These are phyloP conservation scores for Melanogrammus aeglefinus DNA, from an alignment of 2,797 vertebrate species.

Conservation along the genomic window DNA sequence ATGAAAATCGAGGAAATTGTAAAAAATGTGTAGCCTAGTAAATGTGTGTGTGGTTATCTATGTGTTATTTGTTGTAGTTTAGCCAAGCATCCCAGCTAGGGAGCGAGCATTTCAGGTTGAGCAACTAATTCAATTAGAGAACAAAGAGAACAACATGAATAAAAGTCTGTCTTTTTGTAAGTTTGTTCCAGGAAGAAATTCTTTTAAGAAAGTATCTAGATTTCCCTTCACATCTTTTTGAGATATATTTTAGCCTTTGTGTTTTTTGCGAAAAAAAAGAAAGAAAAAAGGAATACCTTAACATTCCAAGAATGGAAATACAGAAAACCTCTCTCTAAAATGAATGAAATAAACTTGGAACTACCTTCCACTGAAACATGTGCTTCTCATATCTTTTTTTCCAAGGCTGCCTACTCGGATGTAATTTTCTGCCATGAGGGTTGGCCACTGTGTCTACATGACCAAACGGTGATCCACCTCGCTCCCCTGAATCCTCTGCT, in stretches of 20 bases:
- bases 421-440: slow-evolving; percentile 81
- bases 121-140: not conserved
- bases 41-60: not conserved
- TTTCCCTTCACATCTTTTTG: not conserved
- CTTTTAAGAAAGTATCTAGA: not conserved
- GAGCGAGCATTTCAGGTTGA: not conserved
- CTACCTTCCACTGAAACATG: not conserved
- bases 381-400: not conserved
- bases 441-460: slow-evolving; percentile 86
- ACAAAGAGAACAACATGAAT: not conserved
- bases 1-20: not conserved
- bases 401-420: slow-evolving; percentile 79
- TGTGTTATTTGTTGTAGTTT: not conserved
- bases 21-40: not conserved
- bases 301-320: not conserved
- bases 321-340: not conserved
- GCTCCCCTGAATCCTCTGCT: slow-evolving; percentile 77
- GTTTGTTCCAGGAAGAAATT: not conserved
- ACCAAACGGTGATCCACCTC: slow-evolving; percentile 81
- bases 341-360: not conserved
- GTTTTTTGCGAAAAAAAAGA: not conserved
- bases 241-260: not conserved
- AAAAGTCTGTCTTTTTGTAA: not conserved
- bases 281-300: not conserved
- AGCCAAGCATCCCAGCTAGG: not conserved